Conservation (phyloP, 2,797 vertebrate species). For the Ptychobarbus kaznakovi region DNA sequence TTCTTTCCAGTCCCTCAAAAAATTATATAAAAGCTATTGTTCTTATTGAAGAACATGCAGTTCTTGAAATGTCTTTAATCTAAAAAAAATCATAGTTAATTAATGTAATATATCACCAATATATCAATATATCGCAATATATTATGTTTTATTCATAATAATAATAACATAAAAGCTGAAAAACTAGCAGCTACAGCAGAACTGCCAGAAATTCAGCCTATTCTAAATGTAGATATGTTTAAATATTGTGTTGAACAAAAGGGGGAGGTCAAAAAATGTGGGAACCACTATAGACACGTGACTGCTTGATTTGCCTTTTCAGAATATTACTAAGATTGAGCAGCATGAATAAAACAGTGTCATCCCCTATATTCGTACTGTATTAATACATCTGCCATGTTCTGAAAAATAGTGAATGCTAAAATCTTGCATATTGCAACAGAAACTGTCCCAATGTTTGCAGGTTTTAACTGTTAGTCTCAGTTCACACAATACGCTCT, state of each 20-base stretch:
- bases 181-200: not conserved
- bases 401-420: not conserved
- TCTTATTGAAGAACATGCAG: not conserved
- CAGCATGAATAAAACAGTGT: too few species aligned
- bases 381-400: not conserved
- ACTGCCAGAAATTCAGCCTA: not conserved
- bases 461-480: not conserved
- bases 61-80: not conserved
- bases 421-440: not conserved
- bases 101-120: not conserved
- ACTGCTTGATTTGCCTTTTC: not conserved
- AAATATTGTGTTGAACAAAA: not conserved
- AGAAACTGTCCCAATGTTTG: not conserved
- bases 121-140: too few species aligned
- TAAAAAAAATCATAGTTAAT: not conserved
- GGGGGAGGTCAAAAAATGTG: not conserved
- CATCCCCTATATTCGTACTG: not conserved
- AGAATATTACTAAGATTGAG: not conserved
- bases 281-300: not conserved
- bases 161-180: not conserved
- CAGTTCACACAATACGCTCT: constrained; percentile 31
- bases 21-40: not conserved
- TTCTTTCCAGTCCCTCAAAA: not conserved
- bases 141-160: not conserved
- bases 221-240: not conserved